Evolutionary conservation across 2,797 vertebrate genomes (phyloP), one percentile per base, ranked within the genome.

Genomic region (Melanotaenia pygmaea): DNA sequence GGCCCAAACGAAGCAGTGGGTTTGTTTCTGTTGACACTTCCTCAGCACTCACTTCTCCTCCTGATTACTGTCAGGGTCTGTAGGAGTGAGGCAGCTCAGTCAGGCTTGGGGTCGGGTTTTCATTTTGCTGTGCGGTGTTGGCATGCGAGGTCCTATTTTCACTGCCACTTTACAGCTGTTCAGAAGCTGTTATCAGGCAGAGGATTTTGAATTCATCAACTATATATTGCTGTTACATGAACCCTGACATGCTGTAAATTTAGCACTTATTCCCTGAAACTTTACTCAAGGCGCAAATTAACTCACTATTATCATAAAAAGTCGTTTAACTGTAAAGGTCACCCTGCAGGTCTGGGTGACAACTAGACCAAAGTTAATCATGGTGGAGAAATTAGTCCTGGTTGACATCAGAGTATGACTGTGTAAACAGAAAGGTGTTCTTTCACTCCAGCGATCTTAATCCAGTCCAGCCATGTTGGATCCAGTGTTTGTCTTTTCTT

Each of bases 1-100:
- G 92, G 89, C 84, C 94, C 67, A 87, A 93, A 93, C 77, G 86
- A 94, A 74, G 92, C 86, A 87, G 80, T 38, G 77, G 86, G 89
- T 81, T 88, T 87, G 89, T 88, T 88, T 89, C 86, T 71, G 79
- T 91, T 88, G 90, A 88, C 92, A 86, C 91, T 87, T 88, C 87
- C 84, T 90, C 81, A 85, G 81, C 14, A 82, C 88, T 93, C 89
- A 90, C 81, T 92, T 89, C 72, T 91, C 86, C 86, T 86, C 81
- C 68, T 87, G 63, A 83, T 87, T 91, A 80, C 91, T 64, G 67
- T 83, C 90, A 89, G 87, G 86, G 40, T 22, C 86, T 67, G 79
- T 73, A 72, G 86, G 69, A 84, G 77, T 72, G 72, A 83, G 59
- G 70, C 73, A 81, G 77, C 78, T 63, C 47, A 67, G 74, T 64